A percentile compares a stretch with the other conserved stretches of the same genome.
These are phyloP conservation scores for Amitus sp. DNA, from an alignment of 2,888 invertebrate species.

Conservation along the genomic window DNA sequence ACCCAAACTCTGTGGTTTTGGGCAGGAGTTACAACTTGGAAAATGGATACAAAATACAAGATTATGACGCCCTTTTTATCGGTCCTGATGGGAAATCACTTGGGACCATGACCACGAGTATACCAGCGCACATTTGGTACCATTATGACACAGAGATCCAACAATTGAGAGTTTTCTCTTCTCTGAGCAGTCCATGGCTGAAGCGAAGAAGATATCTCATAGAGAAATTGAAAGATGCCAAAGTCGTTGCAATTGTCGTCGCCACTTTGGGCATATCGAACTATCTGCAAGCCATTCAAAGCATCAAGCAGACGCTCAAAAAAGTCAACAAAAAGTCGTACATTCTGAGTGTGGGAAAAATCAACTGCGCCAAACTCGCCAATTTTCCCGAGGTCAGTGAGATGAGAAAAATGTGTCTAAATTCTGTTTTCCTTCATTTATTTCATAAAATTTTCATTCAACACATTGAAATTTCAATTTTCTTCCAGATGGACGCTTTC, in stretches of 20 bases:
- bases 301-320: slow-evolving; percentile 69
- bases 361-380: slow-evolving; percentile 93
- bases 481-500: slow-evolving; percentile 84
- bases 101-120: slow-evolving; percentile 70
- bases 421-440: too few relatives aligned
- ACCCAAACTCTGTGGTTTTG: slow-evolving; percentile 40
- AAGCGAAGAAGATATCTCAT: slow-evolving; percentile 84
- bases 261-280: slow-evolving; percentile 88
- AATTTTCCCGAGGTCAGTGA: slow-evolving; percentile 87
- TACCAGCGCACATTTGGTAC: slow-evolving; percentile 70
- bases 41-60: slow-evolving; percentile 57
- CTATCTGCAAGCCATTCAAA: slow-evolving; percentile 78
- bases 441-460: too few relatives aligned
- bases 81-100: slow-evolving; percentile 75
- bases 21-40: slow-evolving; percentile 55
- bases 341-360: slow-evolving; percentile 92
- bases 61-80: slow-evolving; percentile 74
- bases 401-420: too few relatives aligned
- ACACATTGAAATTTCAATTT: not conserved
- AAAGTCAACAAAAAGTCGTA: slow-evolving; percentile 87
- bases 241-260: slow-evolving; percentile 87
- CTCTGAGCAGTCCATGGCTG: slow-evolving; percentile 71
- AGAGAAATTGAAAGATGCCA: slow-evolving; percentile 92
- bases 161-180: slow-evolving; percentile 62
- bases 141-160: slow-evolving; percentile 67